Conservation (phyloP, 2,888 invertebrate species). For the Aphodius granarius region DNA sequence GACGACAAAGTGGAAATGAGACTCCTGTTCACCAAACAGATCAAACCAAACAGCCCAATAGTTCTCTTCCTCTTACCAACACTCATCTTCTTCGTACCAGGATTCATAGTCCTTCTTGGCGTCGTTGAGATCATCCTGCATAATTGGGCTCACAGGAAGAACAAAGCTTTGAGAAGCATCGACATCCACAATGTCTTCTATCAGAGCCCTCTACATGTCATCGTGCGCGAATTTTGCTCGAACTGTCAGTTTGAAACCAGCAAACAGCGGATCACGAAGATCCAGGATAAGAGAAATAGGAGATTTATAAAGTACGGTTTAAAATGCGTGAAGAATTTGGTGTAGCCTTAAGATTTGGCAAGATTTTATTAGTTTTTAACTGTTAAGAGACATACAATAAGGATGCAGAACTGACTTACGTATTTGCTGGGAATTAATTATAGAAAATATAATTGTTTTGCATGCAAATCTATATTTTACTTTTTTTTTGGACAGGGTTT, state of each 20-base stretch:
- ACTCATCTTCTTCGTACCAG: slow-evolving; percentile 60
- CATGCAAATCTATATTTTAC: background rate
- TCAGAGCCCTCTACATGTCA: slow-evolving; percentile 69
- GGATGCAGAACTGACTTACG: background rate
- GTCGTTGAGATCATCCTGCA: slow-evolving; percentile 66
- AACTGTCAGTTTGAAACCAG: slow-evolving; percentile 65
- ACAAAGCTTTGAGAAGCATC: slow-evolving; percentile 60
- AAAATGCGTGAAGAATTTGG: slow-evolving; percentile 41
- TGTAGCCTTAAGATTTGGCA: no score
- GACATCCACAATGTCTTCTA: slow-evolving; percentile 58
- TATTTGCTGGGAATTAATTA: background rate
- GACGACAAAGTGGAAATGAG: slow-evolving; percentile 1
- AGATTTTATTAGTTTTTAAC: no score
- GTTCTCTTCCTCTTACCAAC: slow-evolving; percentile 63
- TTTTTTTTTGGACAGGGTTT: background rate
- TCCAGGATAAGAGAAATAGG: slow-evolving; percentile 64
- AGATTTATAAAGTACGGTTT: slow-evolving; percentile 41
- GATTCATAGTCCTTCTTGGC: slow-evolving; percentile 57
- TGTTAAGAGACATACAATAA: background rate
- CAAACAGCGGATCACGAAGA: slow-evolving; percentile 64
- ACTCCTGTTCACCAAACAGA: slow-evolving; percentile 17
- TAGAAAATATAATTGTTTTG: background rate
- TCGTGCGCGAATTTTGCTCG: slow-evolving; percentile 70
- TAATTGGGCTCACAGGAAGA: slow-evolving; percentile 69
- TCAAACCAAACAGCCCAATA: slow-evolving; percentile 36